Percentiles rank a stretch among this genome's conserved stretches.
These are phyloP conservation scores for Amphipoea oculea DNA, from an alignment of 2,888 invertebrate genomes.

Conservation along the genomic window DNA sequence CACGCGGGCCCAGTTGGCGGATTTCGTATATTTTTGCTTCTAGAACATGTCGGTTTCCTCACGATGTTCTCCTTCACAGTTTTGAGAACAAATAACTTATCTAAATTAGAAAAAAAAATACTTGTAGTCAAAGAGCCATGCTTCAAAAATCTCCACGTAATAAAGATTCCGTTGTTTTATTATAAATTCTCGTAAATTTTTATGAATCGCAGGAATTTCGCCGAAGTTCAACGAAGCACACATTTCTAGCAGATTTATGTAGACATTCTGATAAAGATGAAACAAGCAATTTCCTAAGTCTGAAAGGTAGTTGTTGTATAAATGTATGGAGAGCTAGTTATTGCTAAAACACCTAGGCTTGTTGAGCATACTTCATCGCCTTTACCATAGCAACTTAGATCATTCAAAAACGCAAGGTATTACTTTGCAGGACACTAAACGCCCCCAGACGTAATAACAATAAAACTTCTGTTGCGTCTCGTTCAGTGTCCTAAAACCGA, in stretches of 20 bases:
- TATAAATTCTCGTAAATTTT: conserved; percentile 19
- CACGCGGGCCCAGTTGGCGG: background rate
- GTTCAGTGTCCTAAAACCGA: background rate
- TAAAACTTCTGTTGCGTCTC: background rate
- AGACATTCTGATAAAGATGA: conserved; percentile 68
- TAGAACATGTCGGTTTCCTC: background rate
- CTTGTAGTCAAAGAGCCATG: background rate
- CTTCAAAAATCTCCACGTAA: background rate
- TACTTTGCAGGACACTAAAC: background rate
- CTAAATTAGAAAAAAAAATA: background rate
- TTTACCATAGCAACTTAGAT: too few relatives aligned
- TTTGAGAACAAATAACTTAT: background rate
- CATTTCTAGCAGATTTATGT: conserved; percentile 67
- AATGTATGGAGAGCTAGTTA: background rate
- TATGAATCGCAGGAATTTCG: conserved; percentile 27
- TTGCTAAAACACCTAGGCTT: background rate
- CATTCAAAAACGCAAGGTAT: background rate
- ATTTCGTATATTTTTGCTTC: background rate
- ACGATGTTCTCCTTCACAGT: background rate
- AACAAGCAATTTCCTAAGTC: conserved; percentile 73
- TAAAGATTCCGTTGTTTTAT: background rate
- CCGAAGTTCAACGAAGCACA: conserved; percentile 50
- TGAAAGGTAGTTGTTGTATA: conserved; percentile 8
- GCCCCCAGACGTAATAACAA: background rate
- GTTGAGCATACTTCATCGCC: background rate